Conservation (phyloP, 2,888 invertebrate genomes). For the Calliopum simillimum region DNA sequence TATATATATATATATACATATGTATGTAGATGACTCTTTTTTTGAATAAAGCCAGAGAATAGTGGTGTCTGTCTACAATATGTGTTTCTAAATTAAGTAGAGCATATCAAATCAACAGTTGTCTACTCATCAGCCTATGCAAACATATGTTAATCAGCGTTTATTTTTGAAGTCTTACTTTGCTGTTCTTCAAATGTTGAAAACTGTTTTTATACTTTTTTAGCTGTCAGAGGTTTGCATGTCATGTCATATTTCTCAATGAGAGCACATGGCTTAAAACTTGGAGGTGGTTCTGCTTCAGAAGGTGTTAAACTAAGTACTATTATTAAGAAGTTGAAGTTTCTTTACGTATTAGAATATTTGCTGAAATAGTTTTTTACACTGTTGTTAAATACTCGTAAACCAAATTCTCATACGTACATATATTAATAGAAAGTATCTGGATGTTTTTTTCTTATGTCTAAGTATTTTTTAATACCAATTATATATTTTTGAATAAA, state of each 20-base stretch:
- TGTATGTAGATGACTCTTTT: too few species aligned
- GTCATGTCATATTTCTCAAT: not conserved
- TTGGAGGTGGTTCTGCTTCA: conserved; percentile 13
- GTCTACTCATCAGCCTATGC: conserved; percentile 6
- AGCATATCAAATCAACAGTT: conserved; percentile 31
- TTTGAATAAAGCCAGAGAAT: too few species aligned
- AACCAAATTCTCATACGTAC: too few species aligned
- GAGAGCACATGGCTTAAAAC: not conserved
- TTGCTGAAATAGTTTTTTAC: too few species aligned
- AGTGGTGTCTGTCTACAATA: conserved; percentile 3
- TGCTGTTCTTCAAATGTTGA: not conserved
- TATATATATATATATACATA: too few species aligned
- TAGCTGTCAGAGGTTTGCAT: not conserved
- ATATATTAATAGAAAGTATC: too few species aligned
- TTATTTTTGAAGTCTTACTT: not conserved
- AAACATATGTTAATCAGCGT: not conserved
- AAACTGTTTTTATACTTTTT: conserved; percentile 2
- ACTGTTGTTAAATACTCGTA: too few species aligned
- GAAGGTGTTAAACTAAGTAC: not conserved
- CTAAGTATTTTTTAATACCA: too few species aligned
- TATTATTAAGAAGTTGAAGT: too few species aligned
- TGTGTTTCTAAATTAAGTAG: conserved; percentile 33
- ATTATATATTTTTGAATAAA: too few species aligned
- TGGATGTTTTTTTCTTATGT: too few species aligned
- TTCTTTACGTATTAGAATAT: too few species aligned